Conservation (phyloP, 2,113 vertebrate species). For the Zosterops pallidus region DNA sequence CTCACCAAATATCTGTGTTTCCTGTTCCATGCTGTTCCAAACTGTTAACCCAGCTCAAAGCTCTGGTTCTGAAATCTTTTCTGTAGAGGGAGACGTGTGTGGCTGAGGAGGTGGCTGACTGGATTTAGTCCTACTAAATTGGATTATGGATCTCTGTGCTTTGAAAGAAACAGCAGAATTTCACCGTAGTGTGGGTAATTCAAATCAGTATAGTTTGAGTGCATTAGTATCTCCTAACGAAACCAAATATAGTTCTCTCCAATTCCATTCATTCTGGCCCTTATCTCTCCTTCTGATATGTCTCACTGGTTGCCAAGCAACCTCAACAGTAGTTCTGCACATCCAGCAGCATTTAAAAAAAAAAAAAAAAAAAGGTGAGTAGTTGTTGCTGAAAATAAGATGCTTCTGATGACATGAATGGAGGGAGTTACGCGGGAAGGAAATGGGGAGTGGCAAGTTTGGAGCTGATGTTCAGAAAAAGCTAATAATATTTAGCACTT, state of each 20-base stretch:
- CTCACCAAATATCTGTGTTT: background rate
- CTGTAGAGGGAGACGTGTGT: background rate
- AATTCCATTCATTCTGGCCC: constrained; percentile 52
- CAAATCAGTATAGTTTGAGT: background rate
- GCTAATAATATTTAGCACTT: background rate
- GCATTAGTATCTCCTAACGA: constrained; percentile 16
- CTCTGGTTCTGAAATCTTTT: background rate
- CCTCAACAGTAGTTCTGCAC: constrained; percentile 48
- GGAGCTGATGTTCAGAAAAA: constrained; percentile 13
- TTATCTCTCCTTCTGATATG: constrained; percentile 11
- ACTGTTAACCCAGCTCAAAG: background rate
- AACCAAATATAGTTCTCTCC: constrained; percentile 25
- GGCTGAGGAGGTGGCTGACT: background rate
- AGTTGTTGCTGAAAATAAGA: constrained; percentile 57
- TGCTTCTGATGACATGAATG: constrained; percentile 58
- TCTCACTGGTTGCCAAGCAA: constrained; percentile 55
- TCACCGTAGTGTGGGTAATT: background rate
- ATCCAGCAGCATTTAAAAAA: constrained; percentile 17
- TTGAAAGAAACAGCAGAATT: background rate
- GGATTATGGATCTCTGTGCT: background rate
- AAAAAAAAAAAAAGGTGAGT: background rate
- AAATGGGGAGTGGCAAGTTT: background rate
- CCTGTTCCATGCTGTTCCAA: background rate
- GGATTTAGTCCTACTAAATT: background rate
- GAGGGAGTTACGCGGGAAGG: background rate